These are phyloP conservation scores for Eubasilissa regina DNA, from an alignment of 1,140 invertebrate genomes.

Conservation along the genomic window DNA sequence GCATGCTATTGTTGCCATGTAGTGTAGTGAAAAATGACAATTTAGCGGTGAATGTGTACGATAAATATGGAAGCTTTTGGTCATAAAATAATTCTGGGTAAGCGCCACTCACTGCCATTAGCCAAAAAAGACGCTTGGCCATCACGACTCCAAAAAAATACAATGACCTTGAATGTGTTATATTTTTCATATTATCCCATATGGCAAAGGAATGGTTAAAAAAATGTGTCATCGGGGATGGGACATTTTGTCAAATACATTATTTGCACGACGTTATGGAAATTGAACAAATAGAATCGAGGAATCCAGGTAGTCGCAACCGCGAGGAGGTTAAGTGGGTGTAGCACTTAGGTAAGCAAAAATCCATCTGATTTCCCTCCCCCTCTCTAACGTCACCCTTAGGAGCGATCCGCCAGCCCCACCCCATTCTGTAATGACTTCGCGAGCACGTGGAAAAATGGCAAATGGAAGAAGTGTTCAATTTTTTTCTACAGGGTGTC, in stretches of 20 bases:
- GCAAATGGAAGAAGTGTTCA: background rate
- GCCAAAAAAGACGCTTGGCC: too few relatives aligned
- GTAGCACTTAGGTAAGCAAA: slow-evolving; percentile 24
- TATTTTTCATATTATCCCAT: background rate
- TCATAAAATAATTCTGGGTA: too few relatives aligned
- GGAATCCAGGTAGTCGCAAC: background rate
- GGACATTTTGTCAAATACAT: background rate
- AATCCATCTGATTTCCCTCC: slow-evolving; percentile 32
- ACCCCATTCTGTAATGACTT: slow-evolving; percentile 22
- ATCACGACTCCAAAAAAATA: too few relatives aligned
- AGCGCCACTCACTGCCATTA: too few relatives aligned
- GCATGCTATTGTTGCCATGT: too few relatives aligned
- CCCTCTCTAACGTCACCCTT: slow-evolving; percentile 30
- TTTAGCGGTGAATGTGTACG: too few relatives aligned
- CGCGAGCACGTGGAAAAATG: slow-evolving; percentile 29
- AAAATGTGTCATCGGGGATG: background rate
- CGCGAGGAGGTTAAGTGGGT: slow-evolving; percentile 1
- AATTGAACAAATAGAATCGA: background rate
- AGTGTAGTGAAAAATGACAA: too few relatives aligned
- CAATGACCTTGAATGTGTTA: too few relatives aligned
- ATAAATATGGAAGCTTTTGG: too few relatives aligned
- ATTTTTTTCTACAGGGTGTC: too few relatives aligned
- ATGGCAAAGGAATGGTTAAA: background rate
- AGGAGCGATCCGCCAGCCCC: slow-evolving; percentile 6
- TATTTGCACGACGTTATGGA: background rate